Base-by-base conservation (phyloP, 2,113 vertebrate genomes). In the Cinclus mexicanus region DNA sequence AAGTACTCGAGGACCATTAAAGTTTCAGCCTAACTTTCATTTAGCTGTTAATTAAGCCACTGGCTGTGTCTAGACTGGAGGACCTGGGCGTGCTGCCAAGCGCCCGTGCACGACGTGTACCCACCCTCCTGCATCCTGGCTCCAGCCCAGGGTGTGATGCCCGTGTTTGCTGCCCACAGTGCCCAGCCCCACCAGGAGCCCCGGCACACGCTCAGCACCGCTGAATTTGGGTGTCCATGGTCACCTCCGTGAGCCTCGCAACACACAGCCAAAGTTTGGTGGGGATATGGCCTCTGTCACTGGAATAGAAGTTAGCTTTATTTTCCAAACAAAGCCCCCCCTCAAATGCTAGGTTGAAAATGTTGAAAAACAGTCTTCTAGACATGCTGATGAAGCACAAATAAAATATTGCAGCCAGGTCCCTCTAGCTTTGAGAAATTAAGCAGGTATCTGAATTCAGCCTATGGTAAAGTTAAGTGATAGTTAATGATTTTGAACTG, bases 111-210 rank as follows among this genome's bases (percentile, higher is more conserved):
- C 6, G 13, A 44, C 0, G 1, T 5, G 71, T 47, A 89, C 93
- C 70, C 90, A 94, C 82, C 70, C 92, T 53, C 46, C 31, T 26
- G 22, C 64, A 47, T 42, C 86, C 64, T 7, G 50, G 52, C 76
- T 92, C 60, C 69, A 28, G 68, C 64, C 59, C 0, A 2, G 41
- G n/a, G 11, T 0, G 1, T 0, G 25, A 61, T 80, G 85, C 67
- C 67, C 0, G 0, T 5, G 12, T 53, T 46, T 7, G 0, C 63
- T 5, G 4, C 47, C 72, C 1, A 0, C 1, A 1, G 41, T 12
- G 37, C 80, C 33, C 2, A 0, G 20, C 41, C 59, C 56, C 0
- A 0, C 10, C 3, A 1, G 49, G 17, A 93, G 33, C 12, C 26
- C 70, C 17, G 0, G 24, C 17, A 13, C 24, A 21, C 0, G 0